Evolutionary conservation across 2,888 invertebrate genomes (phyloP).

Genomic region (Cabera pusaria): DNA sequence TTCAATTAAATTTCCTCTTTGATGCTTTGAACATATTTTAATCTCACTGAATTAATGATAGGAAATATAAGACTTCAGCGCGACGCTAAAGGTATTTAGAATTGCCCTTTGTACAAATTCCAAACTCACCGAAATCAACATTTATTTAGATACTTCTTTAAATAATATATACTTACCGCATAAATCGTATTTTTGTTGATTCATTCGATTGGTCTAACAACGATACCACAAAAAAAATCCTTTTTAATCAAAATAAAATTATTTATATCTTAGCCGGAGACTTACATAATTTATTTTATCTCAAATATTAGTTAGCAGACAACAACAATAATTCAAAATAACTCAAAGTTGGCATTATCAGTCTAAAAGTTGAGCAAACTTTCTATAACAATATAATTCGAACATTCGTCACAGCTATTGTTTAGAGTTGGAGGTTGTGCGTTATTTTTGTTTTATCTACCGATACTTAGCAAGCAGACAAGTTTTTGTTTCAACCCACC

Average conservation of each 20-base stretch:
- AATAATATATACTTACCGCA: no score
- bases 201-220: no score
- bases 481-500: slow-evolving; percentile 49
- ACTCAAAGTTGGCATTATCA: slow-evolving; percentile 7
- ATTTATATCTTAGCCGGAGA: slow-evolving; percentile 6
- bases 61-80: no score
- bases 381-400: slow-evolving; percentile 14
- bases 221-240: slow-evolving; percentile 12
- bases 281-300: slow-evolving; percentile 10
- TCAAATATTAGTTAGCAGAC: slow-evolving; percentile 4
- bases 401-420: slow-evolving; percentile 16
- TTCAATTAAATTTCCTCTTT: no score
- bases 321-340: slow-evolving; percentile 12
- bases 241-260: slow-evolving; percentile 4
- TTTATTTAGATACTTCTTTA: no score
- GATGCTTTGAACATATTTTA: no score
- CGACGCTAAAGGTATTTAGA: no score
- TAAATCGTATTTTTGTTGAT: no score
- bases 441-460: slow-evolving; percentile 18
- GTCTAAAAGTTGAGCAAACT: slow-evolving; percentile 10
- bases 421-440: slow-evolving; percentile 9
- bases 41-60: no score
- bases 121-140: no score
- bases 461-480: slow-evolving; percentile 24
- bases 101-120: no score